Evolutionary conservation across 1,140 invertebrate species (phyloP), one percentile per base, ranked within the genome.

Genomic region (Cylas formicarius): DNA sequence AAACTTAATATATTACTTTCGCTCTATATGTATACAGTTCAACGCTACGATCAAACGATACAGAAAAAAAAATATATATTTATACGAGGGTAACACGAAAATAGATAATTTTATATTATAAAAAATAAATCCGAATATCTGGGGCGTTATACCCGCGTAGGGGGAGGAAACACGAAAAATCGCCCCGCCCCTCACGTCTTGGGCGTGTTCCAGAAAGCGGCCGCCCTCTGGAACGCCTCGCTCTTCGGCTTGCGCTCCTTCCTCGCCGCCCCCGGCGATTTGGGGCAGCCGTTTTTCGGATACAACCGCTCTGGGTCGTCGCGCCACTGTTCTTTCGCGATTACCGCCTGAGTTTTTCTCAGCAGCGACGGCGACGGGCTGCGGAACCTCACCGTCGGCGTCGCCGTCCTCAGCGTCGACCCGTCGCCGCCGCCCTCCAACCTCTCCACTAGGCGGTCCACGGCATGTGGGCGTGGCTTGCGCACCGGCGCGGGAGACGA

Each of bases 131-230:
- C n/a, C n/a, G n/a, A n/a, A n/a, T n/a, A n/a, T n/a, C n/a, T n/a
- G n/a, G n/a, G n/a, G n/a, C n/a, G n/a, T n/a, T n/a, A n/a, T n/a
- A n/a, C n/a, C n/a, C n/a, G n/a, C n/a, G n/a, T n/a, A n/a, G n/a
- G n/a, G n/a, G n/a, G n/a, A n/a, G n/a, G n/a, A n/a, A n/a, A n/a
- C n/a, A n/a, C n/a, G n/a, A n/a, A n/a, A n/a, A n/a, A n/a, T n/a
- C n/a, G n/a, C n/a, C n/a, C n/a, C n/a, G n/a, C n/a, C n/a, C n/a
- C n/a, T 56, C 51, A 55, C 28, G 44, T 57, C 53, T 62, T 59
- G 1, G 57, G 49, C 23, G 46, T 45, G 36, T 60, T 62, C 60
- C 60, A 62, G 48, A 62, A 62, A 23, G 60, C 60, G 0, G 60
- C 48, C 7, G 54, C 60, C 37, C 54, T 62, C 42, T 56, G 51